Percentiles rank a stretch among this genome's conserved stretches.
Evolutionary conservation across 2,888 invertebrate genomes (phyloP).

Genomic region (Argyra leucocephala): DNA sequence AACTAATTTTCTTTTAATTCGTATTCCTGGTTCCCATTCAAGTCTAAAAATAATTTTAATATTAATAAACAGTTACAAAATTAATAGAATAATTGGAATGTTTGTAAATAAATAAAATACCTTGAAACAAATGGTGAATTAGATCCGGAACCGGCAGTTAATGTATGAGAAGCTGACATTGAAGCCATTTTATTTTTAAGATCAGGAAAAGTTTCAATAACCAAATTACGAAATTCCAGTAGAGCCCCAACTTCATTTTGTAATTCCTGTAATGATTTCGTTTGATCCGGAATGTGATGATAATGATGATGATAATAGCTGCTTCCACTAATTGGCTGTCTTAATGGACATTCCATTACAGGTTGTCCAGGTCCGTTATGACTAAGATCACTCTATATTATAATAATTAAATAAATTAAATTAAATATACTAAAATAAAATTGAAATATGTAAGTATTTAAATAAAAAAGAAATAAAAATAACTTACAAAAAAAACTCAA

Average conservation of each 20-base stretch:
- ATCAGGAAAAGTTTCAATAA: conserved; percentile 89
- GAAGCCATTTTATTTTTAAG: conserved; percentile 77
- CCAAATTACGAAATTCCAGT: conserved; percentile 84
- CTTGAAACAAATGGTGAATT: conserved; percentile 40
- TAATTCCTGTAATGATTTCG: conserved; percentile 83
- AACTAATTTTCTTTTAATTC: conserved; percentile 56
- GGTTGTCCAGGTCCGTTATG: conserved; percentile 48
- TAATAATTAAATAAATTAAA: no score
- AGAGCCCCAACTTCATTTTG: conserved; percentile 88
- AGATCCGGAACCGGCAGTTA: conserved; percentile 36
- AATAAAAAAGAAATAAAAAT: no score
- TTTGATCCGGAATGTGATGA: conserved; percentile 73
- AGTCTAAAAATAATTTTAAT: conserved; percentile 35
- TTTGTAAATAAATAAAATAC: conserved; percentile 22
- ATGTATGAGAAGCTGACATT: conserved; percentile 47
- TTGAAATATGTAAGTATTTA: no score
- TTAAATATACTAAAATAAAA: no score
- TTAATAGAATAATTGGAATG: not conserved
- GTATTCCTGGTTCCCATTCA: conserved; percentile 75
- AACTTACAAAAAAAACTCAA: no score
- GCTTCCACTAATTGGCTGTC: conserved; percentile 50
- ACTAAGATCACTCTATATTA: conserved; percentile 27
- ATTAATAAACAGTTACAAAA: conserved; percentile 2
- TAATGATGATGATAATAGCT: conserved; percentile 59
- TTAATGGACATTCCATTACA: conserved; percentile 75